These are phyloP conservation scores for Sparidentex hasta DNA, from an alignment of 2,797 vertebrate genomes.

Conservation along the genomic window DNA sequence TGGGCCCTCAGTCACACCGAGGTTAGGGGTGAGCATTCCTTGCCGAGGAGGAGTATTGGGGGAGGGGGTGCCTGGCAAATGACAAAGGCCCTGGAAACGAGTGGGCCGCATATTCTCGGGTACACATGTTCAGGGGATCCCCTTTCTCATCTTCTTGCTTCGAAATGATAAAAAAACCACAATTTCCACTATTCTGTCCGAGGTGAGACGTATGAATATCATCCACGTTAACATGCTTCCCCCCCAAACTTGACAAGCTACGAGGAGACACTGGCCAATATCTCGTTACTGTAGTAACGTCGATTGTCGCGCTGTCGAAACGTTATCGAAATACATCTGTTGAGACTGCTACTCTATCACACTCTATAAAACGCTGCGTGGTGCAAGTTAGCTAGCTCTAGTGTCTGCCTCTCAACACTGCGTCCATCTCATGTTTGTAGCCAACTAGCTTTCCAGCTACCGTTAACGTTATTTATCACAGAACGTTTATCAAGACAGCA, in stretches of 20 bases:
- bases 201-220: constrained; percentile 4
- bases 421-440: constrained; percentile 53
- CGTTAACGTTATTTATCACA: constrained; percentile 45
- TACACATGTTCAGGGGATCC: constrained; percentile 74
- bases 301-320: constrained; percentile 22
- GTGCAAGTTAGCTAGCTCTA: constrained; percentile 36
- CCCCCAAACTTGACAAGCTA: constrained; percentile 33
- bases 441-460: constrained; percentile 52
- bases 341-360: too few species aligned
- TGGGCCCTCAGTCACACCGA: constrained; percentile 66
- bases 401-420: constrained; percentile 5
- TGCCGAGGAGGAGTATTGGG: constrained; percentile 82
- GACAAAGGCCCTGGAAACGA: constrained; percentile 87
- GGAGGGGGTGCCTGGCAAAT: constrained; percentile 84
- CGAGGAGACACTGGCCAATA: constrained; percentile 39
- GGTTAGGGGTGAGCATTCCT: constrained; percentile 83
- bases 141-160: constrained; percentile 19
- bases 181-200: not conserved
- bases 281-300: constrained; percentile 47
- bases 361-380: constrained; percentile 20
- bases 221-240: constrained; percentile 30
- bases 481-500: constrained; percentile 23
- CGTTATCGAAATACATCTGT: constrained; percentile 28
- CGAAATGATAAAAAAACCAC: constrained; percentile 6
- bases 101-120: constrained; percentile 83